Conservation (phyloP, 1,140 invertebrate species). For the Oryctes rhinoceros region DNA sequence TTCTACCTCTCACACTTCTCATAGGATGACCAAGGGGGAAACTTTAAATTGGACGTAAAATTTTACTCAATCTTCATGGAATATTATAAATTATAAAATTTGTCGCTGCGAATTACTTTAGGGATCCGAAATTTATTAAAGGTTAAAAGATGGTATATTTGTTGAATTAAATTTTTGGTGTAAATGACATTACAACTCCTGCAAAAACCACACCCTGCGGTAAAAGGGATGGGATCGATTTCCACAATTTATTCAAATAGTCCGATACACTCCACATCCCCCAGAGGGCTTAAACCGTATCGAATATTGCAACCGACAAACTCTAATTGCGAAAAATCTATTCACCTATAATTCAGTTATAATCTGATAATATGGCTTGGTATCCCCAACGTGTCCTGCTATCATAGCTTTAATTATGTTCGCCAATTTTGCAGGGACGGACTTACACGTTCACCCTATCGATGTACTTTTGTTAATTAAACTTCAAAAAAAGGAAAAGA, state of each 20-base stretch:
- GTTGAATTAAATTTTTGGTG: neutral
- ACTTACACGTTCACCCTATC: slow-evolving; percentile 39
- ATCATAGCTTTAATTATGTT: neutral
- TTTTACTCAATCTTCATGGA: slow-evolving; percentile 15
- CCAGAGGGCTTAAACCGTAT: neutral
- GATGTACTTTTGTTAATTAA: no score
- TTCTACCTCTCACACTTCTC: neutral
- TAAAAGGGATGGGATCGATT: neutral
- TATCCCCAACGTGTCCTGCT: neutral
- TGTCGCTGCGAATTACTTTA: neutral
- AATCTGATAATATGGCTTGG: neutral
- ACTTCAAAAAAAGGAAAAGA: neutral
- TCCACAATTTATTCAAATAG: neutral
- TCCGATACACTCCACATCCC: neutral
- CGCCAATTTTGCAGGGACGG: neutral
- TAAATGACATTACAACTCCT: neutral
- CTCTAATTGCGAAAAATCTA: slow-evolving; percentile 15
- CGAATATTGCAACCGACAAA: neutral
- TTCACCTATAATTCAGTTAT: slow-evolving; percentile 10
- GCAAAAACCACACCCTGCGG: neutral
- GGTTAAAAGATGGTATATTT: no score
- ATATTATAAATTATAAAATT: slow-evolving; percentile 13
- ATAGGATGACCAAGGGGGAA: slow-evolving; percentile 13
- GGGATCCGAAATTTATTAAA: no score
- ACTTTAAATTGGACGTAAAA: slow-evolving; percentile 46